phyloP scores from a whole-genome alignment of 1,140 invertebrate genomes.

The Aphaenogaster rudis region DNA sequence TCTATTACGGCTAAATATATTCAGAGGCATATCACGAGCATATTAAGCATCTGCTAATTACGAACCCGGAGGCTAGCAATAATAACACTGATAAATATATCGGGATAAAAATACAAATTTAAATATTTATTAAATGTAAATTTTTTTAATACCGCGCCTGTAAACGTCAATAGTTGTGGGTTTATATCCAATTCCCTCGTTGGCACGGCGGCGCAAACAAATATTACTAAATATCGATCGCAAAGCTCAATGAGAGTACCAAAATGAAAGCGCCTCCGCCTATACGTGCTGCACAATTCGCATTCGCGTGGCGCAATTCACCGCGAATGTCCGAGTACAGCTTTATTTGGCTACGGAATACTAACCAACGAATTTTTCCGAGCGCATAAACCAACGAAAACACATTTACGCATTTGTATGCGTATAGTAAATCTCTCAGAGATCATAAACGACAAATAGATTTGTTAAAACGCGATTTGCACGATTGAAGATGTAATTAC shows the following conservation, averaged over 20 bases:
- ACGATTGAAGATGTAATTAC: slow-evolving; percentile 11
- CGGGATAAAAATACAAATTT: not conserved
- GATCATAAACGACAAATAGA: slow-evolving; percentile 2
- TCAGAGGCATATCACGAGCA: not conserved
- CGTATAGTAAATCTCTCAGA: not conserved
- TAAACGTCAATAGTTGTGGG: slow-evolving; percentile 34
- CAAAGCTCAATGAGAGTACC: slow-evolving; percentile 27
- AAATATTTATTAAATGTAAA: slow-evolving; percentile 29
- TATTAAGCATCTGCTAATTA: slow-evolving; percentile 32
- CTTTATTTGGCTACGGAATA: slow-evolving; percentile 41
- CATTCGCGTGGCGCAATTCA: slow-evolving; percentile 13
- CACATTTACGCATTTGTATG: not conserved
- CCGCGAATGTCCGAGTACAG: slow-evolving; percentile 10
- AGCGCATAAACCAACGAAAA: not conserved
- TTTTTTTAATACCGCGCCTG: slow-evolving; percentile 12
- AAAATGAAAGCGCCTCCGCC: slow-evolving; percentile 30
- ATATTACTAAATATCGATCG: slow-evolving; percentile 62
- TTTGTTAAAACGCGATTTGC: not conserved
- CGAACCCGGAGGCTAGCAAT: slow-evolving; percentile 7
- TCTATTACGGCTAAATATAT: slow-evolving; percentile 34
- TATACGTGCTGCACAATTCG: slow-evolving; percentile 15
- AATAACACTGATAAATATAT: slow-evolving; percentile 44
- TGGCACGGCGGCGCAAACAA: slow-evolving; percentile 31
- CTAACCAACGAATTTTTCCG: slow-evolving; percentile 31
- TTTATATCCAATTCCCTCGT: not conserved